Evolutionary conservation across 2,113 vertebrate species (phyloP).

Genomic region (Strix aluco): DNA sequence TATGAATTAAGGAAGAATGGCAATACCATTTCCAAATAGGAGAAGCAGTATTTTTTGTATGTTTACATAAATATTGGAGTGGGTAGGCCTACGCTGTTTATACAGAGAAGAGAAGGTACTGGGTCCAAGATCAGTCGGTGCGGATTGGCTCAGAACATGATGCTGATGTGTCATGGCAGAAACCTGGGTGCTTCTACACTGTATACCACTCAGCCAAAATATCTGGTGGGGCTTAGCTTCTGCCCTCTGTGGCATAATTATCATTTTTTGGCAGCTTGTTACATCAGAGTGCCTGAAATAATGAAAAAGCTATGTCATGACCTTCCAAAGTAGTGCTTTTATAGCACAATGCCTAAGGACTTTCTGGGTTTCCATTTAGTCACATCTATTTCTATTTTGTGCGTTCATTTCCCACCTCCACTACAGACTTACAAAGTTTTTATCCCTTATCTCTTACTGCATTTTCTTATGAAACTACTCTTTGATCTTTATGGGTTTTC

Average conservation of each 20-base stretch:
- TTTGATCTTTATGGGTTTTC: not conserved
- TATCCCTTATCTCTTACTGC: not conserved
- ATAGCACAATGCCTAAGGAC: not conserved
- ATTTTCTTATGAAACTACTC: not conserved
- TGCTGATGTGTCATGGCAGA: rapidly evolving
- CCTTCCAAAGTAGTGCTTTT: not conserved
- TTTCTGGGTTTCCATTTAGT: not conserved
- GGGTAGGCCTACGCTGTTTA: not conserved
- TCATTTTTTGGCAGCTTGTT: not conserved
- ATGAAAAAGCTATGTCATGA: not conserved
- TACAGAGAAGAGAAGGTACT: not conserved
- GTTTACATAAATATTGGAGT: not conserved
- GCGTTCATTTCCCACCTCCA: not conserved
- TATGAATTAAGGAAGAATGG: not conserved
- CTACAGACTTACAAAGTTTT: not conserved
- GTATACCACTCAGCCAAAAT: rapidly evolving
- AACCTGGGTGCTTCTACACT: not conserved
- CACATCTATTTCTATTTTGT: not conserved
- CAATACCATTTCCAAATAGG: not conserved
- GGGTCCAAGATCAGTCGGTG: not conserved
- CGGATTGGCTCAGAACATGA: rapidly evolving
- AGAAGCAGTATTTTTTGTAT: not conserved
- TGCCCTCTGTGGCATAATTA: not conserved
- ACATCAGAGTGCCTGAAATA: not conserved
- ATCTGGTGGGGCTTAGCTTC: not conserved